These are phyloP conservation scores for Polyommatus icarus DNA, from an alignment of 2,888 invertebrate genomes.

Conservation along the genomic window DNA sequence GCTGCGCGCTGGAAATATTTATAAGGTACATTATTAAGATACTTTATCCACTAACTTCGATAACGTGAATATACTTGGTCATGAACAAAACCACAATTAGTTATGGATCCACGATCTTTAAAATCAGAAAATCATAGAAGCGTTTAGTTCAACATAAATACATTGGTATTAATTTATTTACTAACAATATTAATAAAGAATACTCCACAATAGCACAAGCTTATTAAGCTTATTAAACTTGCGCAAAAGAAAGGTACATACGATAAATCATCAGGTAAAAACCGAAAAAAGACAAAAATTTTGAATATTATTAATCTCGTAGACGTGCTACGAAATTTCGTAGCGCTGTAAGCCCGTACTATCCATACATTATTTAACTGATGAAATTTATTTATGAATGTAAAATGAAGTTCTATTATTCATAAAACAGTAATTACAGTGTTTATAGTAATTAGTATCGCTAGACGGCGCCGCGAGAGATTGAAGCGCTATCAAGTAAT, in stretches of 20 bases:
- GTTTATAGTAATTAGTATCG: slow-evolving; percentile 15
- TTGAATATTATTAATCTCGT: not conserved
- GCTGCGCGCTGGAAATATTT: not conserved
- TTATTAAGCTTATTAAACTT: too few species aligned
- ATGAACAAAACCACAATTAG: too few species aligned
- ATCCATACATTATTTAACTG: not conserved
- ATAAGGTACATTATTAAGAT: not conserved
- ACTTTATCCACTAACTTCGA: not conserved
- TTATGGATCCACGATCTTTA: too few species aligned
- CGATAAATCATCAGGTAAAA: not conserved
- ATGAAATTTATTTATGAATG: not conserved
- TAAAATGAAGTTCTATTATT: slow-evolving; percentile 9
- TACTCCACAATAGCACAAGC: too few species aligned
- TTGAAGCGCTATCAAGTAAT: slow-evolving; percentile 12
- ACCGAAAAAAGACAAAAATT: not conserved
- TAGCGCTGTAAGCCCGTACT: not conserved
- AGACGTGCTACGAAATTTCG: slow-evolving; percentile 5
- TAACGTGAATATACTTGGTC: too few species aligned
- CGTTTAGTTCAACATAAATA: too few species aligned
- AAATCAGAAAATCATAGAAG: too few species aligned
- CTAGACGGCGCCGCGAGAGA: slow-evolving; percentile 1
- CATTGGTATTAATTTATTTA: too few species aligned
- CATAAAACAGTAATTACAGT: not conserved
- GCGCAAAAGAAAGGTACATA: too few species aligned
- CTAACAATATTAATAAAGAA: too few species aligned